Conservation (phyloP, 2,888 invertebrate species). For the Anthophora plumipes region DNA sequence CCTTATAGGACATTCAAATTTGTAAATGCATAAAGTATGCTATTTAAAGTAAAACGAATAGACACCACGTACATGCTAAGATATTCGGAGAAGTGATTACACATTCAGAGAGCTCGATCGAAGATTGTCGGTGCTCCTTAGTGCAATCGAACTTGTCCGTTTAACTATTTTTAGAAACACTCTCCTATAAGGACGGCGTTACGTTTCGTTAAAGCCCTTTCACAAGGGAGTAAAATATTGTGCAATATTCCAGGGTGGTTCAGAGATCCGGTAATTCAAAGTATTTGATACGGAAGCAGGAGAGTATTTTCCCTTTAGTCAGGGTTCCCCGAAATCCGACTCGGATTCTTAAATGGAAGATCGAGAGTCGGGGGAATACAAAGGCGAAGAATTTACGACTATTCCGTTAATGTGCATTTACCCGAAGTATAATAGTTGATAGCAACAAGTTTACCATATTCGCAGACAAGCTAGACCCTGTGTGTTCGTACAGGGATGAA, state of each 20-base stretch:
- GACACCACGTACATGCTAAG: neutral
- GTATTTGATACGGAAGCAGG: no score
- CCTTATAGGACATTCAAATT: neutral
- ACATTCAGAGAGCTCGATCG: slow-evolving; percentile 37
- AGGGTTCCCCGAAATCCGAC: neutral
- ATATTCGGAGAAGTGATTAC: neutral
- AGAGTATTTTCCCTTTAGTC: neutral
- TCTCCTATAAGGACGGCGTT: slow-evolving; percentile 24
- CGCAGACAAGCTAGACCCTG: slow-evolving; percentile 36
- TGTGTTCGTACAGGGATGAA: slow-evolving; percentile 38
- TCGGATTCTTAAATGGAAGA: neutral
- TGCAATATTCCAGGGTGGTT: slow-evolving; percentile 4
- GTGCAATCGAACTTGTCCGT: slow-evolving; percentile 43
- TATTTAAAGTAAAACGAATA: neutral
- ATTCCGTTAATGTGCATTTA: slow-evolving; percentile 25
- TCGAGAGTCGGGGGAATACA: neutral
- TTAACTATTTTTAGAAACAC: slow-evolving; percentile 50
- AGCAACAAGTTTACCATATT: slow-evolving; percentile 9
- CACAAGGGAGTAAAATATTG: slow-evolving; percentile 10
- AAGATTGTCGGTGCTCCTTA: slow-evolving; percentile 22
- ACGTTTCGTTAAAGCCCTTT: neutral
- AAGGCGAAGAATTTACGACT: slow-evolving; percentile 22
- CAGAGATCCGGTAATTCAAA: neutral
- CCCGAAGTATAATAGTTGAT: slow-evolving; percentile 4
- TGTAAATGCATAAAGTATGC: neutral